phyloP scores from a whole-genome alignment of 2,797 vertebrate species.

The Spondyliosoma cantharus region DNA sequence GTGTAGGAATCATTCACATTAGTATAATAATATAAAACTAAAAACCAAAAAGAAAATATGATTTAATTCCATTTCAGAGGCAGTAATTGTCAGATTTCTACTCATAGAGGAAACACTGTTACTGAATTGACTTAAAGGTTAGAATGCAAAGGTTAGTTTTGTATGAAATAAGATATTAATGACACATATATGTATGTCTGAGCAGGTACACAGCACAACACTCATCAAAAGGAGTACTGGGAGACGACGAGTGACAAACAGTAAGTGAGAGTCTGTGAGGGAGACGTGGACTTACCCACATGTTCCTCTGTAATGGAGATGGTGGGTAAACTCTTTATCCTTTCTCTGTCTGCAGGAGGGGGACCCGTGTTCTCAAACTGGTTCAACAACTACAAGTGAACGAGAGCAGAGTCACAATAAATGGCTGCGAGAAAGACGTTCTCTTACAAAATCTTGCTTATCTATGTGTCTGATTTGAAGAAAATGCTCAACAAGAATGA shows the following conservation, averaged over 20 bases:
- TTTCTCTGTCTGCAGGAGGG: constrained; percentile 95
- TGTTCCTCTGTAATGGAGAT: constrained; percentile 93
- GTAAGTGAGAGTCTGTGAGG: background rate
- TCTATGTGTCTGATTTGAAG: background rate
- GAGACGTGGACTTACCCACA: constrained; percentile 86
- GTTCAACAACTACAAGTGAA: constrained; percentile 90
- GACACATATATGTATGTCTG: no score
- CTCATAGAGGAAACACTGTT: background rate
- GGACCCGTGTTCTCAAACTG: constrained; percentile 99
- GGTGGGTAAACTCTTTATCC: constrained; percentile 95
- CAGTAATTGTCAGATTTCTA: background rate
- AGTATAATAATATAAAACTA: background rate
- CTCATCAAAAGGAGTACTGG: background rate
- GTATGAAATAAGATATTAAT: background rate
- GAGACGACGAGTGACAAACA: background rate
- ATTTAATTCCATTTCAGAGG: background rate
- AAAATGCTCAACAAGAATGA: background rate
- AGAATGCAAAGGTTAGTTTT: background rate
- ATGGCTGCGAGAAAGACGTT: background rate
- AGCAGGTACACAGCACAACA: background rate
- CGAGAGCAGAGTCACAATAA: constrained; percentile 7
- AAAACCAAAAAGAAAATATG: background rate
- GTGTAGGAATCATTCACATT: background rate
- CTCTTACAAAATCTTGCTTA: background rate
- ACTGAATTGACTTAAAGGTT: background rate